Evolutionary conservation across 2,113 vertebrate species (phyloP).

Genomic region (Scortum barcoo): DNA sequence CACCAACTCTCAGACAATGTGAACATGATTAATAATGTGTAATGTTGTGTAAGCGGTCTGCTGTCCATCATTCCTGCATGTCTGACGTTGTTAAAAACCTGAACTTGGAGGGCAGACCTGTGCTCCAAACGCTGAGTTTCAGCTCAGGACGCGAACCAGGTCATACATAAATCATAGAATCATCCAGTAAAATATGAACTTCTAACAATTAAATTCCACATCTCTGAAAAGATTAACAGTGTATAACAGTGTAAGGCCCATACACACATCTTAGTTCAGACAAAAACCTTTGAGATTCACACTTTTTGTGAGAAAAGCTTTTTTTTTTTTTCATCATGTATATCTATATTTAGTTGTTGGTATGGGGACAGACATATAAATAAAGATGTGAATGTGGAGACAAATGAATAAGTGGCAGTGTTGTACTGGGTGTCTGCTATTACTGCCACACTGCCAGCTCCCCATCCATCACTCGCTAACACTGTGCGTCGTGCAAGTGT

Average conservation of each 20-base stretch:
- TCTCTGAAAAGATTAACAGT: background rate
- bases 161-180: background rate
- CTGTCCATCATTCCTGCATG: constrained; percentile 71
- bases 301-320: background rate
- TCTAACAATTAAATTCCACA: background rate
- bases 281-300: background rate
- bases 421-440: constrained; percentile 73
- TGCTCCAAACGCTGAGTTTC: background rate
- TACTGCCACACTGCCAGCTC: constrained; percentile 75
- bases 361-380: constrained; percentile 54
- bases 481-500: constrained; percentile 58
- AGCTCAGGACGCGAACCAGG: background rate
- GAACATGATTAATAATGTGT: constrained; percentile 84
- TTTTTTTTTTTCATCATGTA: constrained; percentile 12
- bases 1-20: constrained; percentile 55
- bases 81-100: constrained; percentile 64
- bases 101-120: constrained; percentile 21
- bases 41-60: constrained; percentile 76
- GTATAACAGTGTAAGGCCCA: background rate
- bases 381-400: constrained; percentile 67
- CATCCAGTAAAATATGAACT: background rate
- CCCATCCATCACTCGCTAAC: constrained; percentile 81
- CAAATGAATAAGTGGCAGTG: constrained; percentile 71
- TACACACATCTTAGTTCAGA: background rate
- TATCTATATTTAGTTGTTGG: constrained; percentile 65